phyloP scores from a whole-genome alignment of 2,797 vertebrate species.

The Sebastes taczanowskii region DNA sequence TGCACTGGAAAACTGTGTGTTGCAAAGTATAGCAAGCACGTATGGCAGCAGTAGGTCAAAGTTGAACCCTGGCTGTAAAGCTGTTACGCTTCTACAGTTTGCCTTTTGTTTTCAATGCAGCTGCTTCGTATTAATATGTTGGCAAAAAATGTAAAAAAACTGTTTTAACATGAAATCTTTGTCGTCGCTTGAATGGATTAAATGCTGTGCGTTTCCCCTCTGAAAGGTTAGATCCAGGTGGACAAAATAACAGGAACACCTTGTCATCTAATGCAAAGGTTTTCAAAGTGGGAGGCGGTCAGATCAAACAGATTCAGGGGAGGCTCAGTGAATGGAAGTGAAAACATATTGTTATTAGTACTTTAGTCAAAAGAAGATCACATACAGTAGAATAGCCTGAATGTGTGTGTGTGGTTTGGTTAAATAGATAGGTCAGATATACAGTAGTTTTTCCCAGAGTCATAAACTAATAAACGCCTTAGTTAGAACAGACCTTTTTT shows the following conservation, averaged over 20 bases:
- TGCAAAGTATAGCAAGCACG: not conserved
- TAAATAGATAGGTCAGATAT: too few species aligned
- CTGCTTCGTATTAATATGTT: not conserved
- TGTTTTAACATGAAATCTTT: not conserved
- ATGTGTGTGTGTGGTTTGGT: too few species aligned
- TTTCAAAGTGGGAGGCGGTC: too few species aligned
- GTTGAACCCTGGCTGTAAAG: not conserved
- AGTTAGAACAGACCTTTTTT: too few species aligned
- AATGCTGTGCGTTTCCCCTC: not conserved
- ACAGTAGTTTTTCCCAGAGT: too few species aligned
- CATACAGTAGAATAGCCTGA: too few species aligned
- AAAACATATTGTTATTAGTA: too few species aligned
- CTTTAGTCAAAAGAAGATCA: too few species aligned
- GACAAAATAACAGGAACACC: not conserved
- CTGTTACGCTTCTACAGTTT: too few species aligned
- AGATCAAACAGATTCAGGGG: too few species aligned
- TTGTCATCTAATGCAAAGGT: not conserved
- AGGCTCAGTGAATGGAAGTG: too few species aligned
- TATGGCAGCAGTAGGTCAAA: not conserved
- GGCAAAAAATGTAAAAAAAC: not conserved
- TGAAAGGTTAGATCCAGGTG: not conserved
- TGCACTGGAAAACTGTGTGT: not conserved
- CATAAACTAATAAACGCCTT: too few species aligned
- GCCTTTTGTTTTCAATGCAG: not conserved
- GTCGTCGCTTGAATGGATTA: not conserved